phyloP scores from a whole-genome alignment of 2,888 invertebrate genomes.

The Eupsilia transversa region DNA sequence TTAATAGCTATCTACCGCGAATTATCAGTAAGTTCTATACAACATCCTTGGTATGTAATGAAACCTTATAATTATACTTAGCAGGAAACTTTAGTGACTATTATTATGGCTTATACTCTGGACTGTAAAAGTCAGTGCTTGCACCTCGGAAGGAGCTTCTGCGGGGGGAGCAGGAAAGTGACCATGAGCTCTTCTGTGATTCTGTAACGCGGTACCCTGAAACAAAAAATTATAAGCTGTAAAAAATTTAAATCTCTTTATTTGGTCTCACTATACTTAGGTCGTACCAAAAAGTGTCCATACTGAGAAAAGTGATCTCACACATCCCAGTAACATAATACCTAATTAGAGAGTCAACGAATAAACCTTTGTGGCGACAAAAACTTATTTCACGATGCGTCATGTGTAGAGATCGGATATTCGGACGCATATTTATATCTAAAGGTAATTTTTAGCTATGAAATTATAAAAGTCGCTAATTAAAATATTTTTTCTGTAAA shows the following conservation, averaged over 20 bases:
- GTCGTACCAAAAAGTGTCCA: neutral
- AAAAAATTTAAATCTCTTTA: neutral
- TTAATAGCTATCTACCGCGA: constrained; percentile 1
- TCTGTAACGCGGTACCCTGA: constrained; percentile 91
- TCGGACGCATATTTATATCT: too few species aligned
- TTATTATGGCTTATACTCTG: constrained; percentile 63
- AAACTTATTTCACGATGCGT: neutral
- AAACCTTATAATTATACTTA: constrained; percentile 30
- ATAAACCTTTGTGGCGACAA: neutral
- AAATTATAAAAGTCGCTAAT: too few species aligned
- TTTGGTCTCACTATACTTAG: neutral
- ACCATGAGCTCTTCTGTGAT: constrained; percentile 91
- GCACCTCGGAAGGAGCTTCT: constrained; percentile 62
- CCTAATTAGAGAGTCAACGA: neutral
- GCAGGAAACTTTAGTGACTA: constrained; percentile 29
- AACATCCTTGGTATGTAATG: constrained; percentile 41
- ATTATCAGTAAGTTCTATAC: neutral
- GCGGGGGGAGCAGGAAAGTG: constrained; percentile 83
- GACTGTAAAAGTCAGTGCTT: constrained; percentile 67
- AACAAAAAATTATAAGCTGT: constrained; percentile 43
- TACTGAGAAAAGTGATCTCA: neutral
- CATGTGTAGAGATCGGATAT: too few species aligned
- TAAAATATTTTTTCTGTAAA: too few species aligned
- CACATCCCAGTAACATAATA: neutral
- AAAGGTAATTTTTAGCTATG: too few species aligned